Percentiles rank a stretch among this genome's conserved stretches.
Conservation (phyloP, 2,888 invertebrate species). For the Mesorhabditis spiculigera region DNA sequence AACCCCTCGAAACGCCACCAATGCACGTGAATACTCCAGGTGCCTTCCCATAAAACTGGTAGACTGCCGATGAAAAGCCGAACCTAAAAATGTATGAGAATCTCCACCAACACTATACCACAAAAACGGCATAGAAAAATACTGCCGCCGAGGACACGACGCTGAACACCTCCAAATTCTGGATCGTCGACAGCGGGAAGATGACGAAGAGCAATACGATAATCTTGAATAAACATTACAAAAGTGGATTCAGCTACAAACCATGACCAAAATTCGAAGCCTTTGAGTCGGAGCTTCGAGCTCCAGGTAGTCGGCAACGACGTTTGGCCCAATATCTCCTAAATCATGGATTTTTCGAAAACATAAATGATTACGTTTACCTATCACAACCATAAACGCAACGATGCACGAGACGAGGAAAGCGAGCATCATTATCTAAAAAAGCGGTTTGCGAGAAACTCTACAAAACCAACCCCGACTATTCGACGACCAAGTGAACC, state of each 20-base stretch:
- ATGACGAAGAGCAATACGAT: constrained; percentile 69
- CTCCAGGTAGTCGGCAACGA: constrained; percentile 42
- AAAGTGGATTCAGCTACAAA: constrained; percentile 11
- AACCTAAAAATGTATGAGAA: neutral
- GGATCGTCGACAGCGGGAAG: constrained; percentile 80
- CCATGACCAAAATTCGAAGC: constrained; percentile 41
- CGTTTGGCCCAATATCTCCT: constrained; percentile 89
- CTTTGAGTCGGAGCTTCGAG: constrained; percentile 42
- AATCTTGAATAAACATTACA: constrained; percentile 24
- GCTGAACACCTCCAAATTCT: constrained; percentile 77
- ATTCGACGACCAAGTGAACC: constrained; percentile 66
- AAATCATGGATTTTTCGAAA: no score
- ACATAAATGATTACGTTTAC: no score
- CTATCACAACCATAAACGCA: constrained; percentile 75
- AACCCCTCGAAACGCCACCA: constrained; percentile 46
- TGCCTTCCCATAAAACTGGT: constrained; percentile 34
- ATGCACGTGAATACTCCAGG: constrained; percentile 41
- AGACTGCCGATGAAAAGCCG: constrained; percentile 23
- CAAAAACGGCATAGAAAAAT: constrained; percentile 83
- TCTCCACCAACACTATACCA: constrained; percentile 14
- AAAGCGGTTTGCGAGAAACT: constrained; percentile 75
- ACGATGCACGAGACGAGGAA: constrained; percentile 90
- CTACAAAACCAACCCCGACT: no score
- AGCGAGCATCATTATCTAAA: constrained; percentile 85
- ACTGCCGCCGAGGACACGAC: constrained; percentile 70